Conservation (phyloP, 2,888 invertebrate genomes). For the Rhamnusium bicolor region DNA sequence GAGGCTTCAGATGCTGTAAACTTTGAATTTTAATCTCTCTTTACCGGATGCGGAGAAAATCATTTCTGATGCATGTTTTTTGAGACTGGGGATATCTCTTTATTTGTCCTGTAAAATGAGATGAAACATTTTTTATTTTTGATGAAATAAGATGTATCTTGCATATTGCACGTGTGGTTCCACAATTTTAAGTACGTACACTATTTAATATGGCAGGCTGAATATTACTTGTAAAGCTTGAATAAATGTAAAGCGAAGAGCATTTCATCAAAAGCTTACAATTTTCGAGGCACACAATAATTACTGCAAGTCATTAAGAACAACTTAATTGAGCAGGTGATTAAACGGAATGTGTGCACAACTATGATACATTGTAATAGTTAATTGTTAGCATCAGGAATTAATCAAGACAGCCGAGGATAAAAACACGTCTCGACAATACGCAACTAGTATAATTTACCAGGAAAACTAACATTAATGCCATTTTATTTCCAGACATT, state of each 20-base stretch:
- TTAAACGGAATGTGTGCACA: constrained; percentile 14
- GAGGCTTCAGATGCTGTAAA: too few species aligned
- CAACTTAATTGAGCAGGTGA: constrained; percentile 23
- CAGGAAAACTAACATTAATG: constrained; percentile 4
- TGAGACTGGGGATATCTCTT: too few species aligned
- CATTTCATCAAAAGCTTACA: not conserved
- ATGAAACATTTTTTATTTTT: too few species aligned
- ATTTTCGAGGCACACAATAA: constrained; percentile 2
- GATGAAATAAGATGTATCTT: too few species aligned
- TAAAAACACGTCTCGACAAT: not conserved
- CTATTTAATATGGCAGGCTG: too few species aligned
- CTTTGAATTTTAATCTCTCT: too few species aligned
- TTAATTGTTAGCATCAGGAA: constrained; percentile 12
- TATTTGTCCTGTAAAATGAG: too few species aligned
- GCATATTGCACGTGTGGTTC: too few species aligned
- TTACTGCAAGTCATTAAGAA: constrained; percentile 14
- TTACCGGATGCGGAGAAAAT: too few species aligned
- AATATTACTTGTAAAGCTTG: too few species aligned
- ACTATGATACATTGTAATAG: not conserved
- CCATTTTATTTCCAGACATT: not conserved
- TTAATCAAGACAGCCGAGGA: not conserved
- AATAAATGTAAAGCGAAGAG: not conserved
- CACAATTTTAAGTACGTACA: too few species aligned
- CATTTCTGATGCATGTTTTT: too few species aligned
- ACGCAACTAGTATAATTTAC: not conserved